phyloP scores from a whole-genome alignment of 2,888 invertebrate species.

The Ormyrus pomaceus region DNA sequence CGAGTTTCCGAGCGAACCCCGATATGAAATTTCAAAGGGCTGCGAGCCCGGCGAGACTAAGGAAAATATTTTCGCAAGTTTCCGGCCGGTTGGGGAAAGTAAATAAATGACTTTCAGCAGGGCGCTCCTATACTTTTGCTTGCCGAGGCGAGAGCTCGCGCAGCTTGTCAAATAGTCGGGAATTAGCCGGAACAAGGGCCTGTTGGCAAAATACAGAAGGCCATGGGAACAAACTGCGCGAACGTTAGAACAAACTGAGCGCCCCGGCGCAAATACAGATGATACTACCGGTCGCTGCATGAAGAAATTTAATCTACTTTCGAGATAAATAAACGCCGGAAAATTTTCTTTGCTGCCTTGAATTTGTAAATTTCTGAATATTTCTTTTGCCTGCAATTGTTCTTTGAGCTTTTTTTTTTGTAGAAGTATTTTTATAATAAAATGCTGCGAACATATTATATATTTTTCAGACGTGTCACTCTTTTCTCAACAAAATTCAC shows the following conservation, averaged over 20 bases:
- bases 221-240: constrained; percentile 45
- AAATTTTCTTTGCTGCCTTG: too few species aligned
- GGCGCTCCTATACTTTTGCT: constrained; percentile 43
- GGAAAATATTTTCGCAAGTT: constrained; percentile 57
- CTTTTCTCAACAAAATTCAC: too few species aligned
- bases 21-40: constrained; percentile 42
- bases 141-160: constrained; percentile 33
- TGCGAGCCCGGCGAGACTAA: neutral
- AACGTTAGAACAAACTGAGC: constrained; percentile 55
- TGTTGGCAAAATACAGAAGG: constrained; percentile 61
- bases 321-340: constrained; percentile 5
- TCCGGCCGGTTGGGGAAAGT: constrained; percentile 53
- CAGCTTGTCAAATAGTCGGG: constrained; percentile 62
- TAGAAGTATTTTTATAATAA: too few species aligned
- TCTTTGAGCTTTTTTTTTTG: too few species aligned
- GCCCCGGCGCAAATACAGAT: constrained; percentile 60
- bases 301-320: constrained; percentile 48
- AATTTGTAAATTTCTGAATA: too few species aligned
- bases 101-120: constrained; percentile 59
- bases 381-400: too few species aligned
- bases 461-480: too few species aligned
- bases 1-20: neutral
- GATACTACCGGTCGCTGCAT: constrained; percentile 38
- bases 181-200: constrained; percentile 68
- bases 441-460: too few species aligned